phyloP scores from a whole-genome alignment of 2,797 vertebrate species.

The Sus cebifrons region DNA sequence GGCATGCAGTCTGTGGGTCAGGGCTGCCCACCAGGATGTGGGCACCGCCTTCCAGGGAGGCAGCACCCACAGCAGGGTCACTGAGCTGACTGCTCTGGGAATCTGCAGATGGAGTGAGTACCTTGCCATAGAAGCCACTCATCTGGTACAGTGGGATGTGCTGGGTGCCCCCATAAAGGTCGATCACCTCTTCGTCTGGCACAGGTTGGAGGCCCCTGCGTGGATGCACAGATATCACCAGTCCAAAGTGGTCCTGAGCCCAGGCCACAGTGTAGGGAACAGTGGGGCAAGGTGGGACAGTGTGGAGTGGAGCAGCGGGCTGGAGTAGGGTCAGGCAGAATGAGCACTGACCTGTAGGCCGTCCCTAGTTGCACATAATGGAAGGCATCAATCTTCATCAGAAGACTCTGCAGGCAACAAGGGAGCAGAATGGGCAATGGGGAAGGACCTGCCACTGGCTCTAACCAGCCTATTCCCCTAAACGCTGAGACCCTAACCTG shows the following conservation, averaged over 20 bases:
- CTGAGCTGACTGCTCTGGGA: background rate
- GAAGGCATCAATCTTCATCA: slow-evolving; percentile 94
- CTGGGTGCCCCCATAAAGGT: slow-evolving; percentile 92
- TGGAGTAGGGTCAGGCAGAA: background rate
- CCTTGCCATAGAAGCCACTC: slow-evolving; percentile 94
- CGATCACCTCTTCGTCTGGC: slow-evolving; percentile 92
- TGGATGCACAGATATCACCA: background rate
- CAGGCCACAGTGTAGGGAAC: background rate
- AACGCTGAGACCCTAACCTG: rapidly evolving
- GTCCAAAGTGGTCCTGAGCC: background rate
- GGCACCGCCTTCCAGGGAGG: background rate
- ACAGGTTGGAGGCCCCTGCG: slow-evolving; percentile 92
- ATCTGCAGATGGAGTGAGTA: slow-evolving; percentile 65
- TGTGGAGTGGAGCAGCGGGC: background rate
- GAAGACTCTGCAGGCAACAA: slow-evolving; percentile 89
- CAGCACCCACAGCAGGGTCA: background rate
- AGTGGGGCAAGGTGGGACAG: background rate
- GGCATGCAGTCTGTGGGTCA: background rate
- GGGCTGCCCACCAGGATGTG: background rate
- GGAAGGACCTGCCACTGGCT: background rate
- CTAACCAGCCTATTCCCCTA: background rate
- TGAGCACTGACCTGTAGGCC: slow-evolving; percentile 90
- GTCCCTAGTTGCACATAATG: slow-evolving; percentile 93
- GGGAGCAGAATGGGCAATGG: background rate
- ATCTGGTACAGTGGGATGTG: slow-evolving; percentile 93